Evolutionary conservation across 2,888 invertebrate genomes (phyloP), one percentile per base, ranked within the genome.

Genomic region (Sinodicranocentrus sp.): DNA sequence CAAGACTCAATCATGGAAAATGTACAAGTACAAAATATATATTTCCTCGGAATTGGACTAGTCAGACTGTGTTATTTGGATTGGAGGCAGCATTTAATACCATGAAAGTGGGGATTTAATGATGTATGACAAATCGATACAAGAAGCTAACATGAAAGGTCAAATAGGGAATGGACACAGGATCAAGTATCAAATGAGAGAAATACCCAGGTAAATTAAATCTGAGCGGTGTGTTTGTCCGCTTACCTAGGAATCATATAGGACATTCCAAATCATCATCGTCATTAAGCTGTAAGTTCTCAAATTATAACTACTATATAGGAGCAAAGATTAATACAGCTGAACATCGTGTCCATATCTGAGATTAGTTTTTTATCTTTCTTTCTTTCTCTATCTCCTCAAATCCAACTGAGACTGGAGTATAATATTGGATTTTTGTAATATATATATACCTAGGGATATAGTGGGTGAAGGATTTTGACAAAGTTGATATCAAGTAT

Each of bases 71-170:
- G 15, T 15, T 10, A 33, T 33, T n/a, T n/a, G n/a, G n/a, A n/a
- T n/a, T n/a, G n/a, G n/a, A n/a, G n/a, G 68, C 6, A 68, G 70
- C 54, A 59, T 70, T 76, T 78, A 28, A 70, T 33, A 70, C 61
- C 21, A 70, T 67, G 28, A 78, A 61, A 70, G 61, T 59, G 78
- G 63, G 70, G 54, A 79, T 79, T 79, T 79, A 79, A 79, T 79
- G 71, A 71, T 71, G 63, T 71, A 79, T 79, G 79, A 71, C 71
- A 71, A 79, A 71, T 71, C 79, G 79, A 79, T 79, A 63, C 63
- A 71, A 71, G 71, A 65, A 71, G 54, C 61, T 63, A 79, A 71
- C 52, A 48, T 71, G 71, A 71, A 79, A 79, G 71, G 79, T 79
- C 71, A 79, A 79, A 65, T 44, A 63, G 1, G 2, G 5, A 5